Base-by-base conservation (phyloP, 2,113 vertebrate genomes). In the Gnathonemus longibarbis region DNA sequence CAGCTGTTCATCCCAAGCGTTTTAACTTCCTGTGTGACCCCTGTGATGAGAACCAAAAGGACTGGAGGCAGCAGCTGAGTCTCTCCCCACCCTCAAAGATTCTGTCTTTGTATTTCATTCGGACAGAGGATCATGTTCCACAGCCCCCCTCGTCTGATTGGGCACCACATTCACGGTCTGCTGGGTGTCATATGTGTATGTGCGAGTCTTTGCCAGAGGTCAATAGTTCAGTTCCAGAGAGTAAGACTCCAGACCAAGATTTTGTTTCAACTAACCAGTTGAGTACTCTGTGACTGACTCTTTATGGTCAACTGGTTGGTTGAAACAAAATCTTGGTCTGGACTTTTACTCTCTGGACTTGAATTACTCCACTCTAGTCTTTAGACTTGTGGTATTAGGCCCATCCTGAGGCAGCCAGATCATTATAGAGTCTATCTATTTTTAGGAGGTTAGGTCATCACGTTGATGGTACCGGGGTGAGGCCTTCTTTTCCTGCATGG, bases 241-340 rank as follows among this genome's bases (percentile, higher is more conserved):
- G 62, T 27, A 62, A 62, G 24, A 62, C 5, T n/a, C n/a, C n/a
- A 31, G 62, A 70, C 62, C 62, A 66, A 66, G n/a, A 66, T 66
- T 70, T 70, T 31, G 9, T 70, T 70, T 70, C 62, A 70, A 31
- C 27, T 27, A 31, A 11, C 62, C n/a, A 70, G 62, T 13, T 88
- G 84, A 17, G 27, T 88, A 88, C 17, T 88, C 77, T 45, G 66
- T 70, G 70, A 87, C 84, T 46, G 88, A 77, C 74, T 89, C 46
- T 62, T 90, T 42, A 45, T 39, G n/a, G 17, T 53, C 52, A 53
- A 53, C 17, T 53, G 17, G 52, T 53, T 21, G 17, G n/a, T 27
- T 66, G 62, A 27, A 31, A 66, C n/a, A 31, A 27, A 70, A 70
- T 70, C 62, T 70, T 70, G n/a, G 62, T 31, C 62, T 70, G 62